Evolutionary conservation across 2,797 vertebrate species (phyloP), one percentile per base, ranked within the genome.

Genomic region (Pseudochirops corinnae): DNA sequence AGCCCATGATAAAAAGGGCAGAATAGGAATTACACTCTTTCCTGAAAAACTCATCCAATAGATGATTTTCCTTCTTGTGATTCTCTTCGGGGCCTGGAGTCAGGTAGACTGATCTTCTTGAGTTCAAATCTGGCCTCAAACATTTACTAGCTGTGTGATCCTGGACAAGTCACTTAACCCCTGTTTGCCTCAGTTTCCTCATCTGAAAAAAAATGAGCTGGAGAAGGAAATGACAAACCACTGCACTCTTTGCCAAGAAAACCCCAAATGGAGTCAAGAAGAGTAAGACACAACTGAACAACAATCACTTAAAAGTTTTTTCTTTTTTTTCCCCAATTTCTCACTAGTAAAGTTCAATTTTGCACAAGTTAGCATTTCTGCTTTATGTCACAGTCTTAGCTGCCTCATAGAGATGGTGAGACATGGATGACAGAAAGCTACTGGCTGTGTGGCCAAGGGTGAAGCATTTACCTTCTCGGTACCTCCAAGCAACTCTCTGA

Each of bases 281-380:
- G 67, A 87, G 39, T 50, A 39, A 46, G 74, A 87, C 74, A 87
- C 1, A 3, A 87, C 24, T 87, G 9, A 87, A 46, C 74, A 50
- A 87, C 1, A 46, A 26, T 46, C 21, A 82, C 46, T 87, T 87
- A 50, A 55, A n/a, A 4, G 53, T 29, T 52, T 1, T 55, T 55
- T 55, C 53, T 55, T 55, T 12, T 91, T n/a, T 55, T 4, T 12
- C 7, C 6, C 18, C 0, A 46, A 33, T 31, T 33, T 55, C 33
- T 55, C 5, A 31, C 58, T 50, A 93, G 92, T 97, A 97, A 97
- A 96, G 96, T 95, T 95, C 94, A 96, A 97, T 92, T 97, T 95
- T 39, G 93, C 16, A 93, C 53, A 95, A 90, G 33, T n/a, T 94
- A 96, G 57, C 92, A 91, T 55, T 91, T 96, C 96, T 95, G n/a